phyloP scores from a whole-genome alignment of 2,113 vertebrate genomes.

The Mola mola region DNA sequence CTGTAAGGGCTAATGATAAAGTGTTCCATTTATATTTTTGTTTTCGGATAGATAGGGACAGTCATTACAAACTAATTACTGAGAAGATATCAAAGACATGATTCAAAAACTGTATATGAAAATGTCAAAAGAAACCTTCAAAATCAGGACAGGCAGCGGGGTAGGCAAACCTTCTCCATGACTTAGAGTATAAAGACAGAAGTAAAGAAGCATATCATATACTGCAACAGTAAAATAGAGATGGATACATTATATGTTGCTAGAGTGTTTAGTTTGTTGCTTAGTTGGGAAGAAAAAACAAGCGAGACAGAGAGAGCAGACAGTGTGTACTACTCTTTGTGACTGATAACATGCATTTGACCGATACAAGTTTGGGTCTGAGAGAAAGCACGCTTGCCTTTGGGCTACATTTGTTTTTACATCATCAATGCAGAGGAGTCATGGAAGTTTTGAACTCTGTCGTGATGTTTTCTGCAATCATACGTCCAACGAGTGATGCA shows the following conservation, averaged over 20 bases:
- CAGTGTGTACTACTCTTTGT: slow-evolving; percentile 1
- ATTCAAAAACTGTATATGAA: not conserved
- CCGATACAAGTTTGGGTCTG: slow-evolving; percentile 37
- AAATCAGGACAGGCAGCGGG: not conserved
- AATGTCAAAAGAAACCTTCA: not conserved
- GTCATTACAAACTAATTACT: not conserved
- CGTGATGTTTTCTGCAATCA: not conserved
- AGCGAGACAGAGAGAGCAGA: not conserved
- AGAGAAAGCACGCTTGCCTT: slow-evolving; percentile 20
- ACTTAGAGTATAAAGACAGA: not conserved
- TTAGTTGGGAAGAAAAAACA: not conserved
- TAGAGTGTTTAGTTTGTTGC: not conserved
- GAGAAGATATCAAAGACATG: not conserved
- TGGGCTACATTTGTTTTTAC: slow-evolving; percentile 23
- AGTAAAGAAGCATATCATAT: not conserved
- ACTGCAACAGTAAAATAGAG: too few species aligned
- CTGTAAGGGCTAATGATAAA: too few species aligned
- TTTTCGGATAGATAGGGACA: not conserved
- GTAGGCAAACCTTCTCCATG: not conserved
- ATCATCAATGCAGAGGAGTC: slow-evolving; percentile 38
- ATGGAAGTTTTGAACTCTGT: slow-evolving; percentile 28
- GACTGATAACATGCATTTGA: slow-evolving; percentile 37
- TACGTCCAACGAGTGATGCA: too few species aligned
- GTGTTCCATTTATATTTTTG: not conserved
- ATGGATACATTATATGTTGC: too few species aligned